Percentiles rank a stretch among this genome's conserved stretches.
Conservation (phyloP, 2,797 vertebrate genomes). For the Onychomys arenicola region DNA sequence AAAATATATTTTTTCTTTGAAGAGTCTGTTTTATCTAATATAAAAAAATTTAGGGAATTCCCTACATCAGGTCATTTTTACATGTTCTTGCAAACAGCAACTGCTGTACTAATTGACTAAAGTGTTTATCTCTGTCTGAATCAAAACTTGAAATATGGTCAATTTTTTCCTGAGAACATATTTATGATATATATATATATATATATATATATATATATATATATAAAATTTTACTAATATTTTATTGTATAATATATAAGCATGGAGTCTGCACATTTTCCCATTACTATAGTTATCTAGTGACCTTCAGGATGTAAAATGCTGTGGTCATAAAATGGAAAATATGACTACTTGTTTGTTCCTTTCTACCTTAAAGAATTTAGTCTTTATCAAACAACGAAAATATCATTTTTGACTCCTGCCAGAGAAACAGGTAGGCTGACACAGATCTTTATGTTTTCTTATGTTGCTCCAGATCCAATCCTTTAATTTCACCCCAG, state of each 20-base stretch:
- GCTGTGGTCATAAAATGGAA: not conserved
- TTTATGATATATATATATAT: not conserved
- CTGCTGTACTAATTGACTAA: not conserved
- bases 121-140: not conserved
- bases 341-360: not conserved
- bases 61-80: not conserved
- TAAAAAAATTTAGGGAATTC: not conserved
- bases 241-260: not conserved
- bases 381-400: not conserved
- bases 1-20: not conserved
- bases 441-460: not conserved
- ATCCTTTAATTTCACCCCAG: not conserved
- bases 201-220: no score
- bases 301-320: not conserved
- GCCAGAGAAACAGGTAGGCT: not conserved
- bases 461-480: not conserved
- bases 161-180: not conserved
- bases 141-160: not conserved
- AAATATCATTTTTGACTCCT: not conserved
- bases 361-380: slow-evolving; percentile 9
- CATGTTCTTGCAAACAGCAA: not conserved
- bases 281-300: not conserved
- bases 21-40: not conserved
- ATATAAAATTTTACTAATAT: not conserved
- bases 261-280: not conserved